phyloP scores from a whole-genome alignment of 2,113 vertebrate genomes.

The Zosterops hypoxanthus region DNA sequence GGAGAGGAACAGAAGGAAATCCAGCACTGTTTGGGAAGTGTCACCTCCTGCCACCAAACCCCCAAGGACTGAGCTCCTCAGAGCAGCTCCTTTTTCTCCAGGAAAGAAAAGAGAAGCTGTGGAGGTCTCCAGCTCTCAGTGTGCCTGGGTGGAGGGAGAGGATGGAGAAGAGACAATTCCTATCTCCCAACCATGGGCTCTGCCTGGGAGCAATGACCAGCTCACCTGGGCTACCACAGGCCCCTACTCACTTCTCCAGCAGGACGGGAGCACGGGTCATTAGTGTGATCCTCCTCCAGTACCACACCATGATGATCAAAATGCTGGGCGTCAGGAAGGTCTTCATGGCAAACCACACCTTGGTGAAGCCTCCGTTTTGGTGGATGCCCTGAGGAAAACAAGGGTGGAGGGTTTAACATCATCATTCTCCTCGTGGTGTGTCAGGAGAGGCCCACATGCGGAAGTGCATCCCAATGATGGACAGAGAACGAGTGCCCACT shows the following conservation, averaged over 20 bases:
- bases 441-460: too few species aligned
- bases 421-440: background rate
- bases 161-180: background rate
- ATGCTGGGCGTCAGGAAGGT: slow-evolving; percentile 97
- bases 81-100: background rate
- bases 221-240: rapidly evolving
- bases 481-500: background rate
- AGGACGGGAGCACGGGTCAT: slow-evolving; percentile 94
- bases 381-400: slow-evolving; percentile 84
- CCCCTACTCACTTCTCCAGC: slow-evolving; percentile 91
- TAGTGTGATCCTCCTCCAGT: slow-evolving; percentile 93
- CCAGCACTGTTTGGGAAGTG: background rate
- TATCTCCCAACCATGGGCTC: background rate
- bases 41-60: background rate
- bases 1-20: background rate
- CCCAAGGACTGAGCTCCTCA: background rate
- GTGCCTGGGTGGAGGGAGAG: background rate
- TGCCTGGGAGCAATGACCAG: background rate
- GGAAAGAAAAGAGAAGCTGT: background rate
- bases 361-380: slow-evolving; percentile 97
- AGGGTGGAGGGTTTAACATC: background rate
- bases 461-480: background rate
- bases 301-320: slow-evolving; percentile 97
- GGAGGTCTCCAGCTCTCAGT: background rate
- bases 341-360: slow-evolving; percentile 99